Evolutionary conservation across 2,888 invertebrate genomes (phyloP), one percentile per base, ranked within the genome.

Genomic region (Ophraella communa): DNA sequence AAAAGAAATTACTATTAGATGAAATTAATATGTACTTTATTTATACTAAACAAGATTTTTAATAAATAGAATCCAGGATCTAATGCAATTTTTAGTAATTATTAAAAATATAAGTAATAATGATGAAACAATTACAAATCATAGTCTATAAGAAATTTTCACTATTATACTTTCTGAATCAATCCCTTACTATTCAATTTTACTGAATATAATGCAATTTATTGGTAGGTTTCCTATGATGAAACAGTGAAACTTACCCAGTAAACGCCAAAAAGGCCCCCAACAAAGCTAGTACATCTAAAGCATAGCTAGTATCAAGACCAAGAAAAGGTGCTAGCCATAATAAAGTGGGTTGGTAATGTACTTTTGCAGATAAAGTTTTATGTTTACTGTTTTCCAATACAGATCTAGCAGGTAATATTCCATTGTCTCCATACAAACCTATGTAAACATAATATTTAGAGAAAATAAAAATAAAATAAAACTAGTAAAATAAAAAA

Each of bases 361-460:
- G 85, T 4, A 89, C 83, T 77, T 87, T 86, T 17, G 85, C 84
- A 27, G 83, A 79, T 52, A 87, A 78, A n/a, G 85, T 79, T 70
- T 83, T 81, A 57, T 84, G 83, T 70, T 80, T 82, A 70, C 79
- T 81, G 63, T 82, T 82, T 71, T 83, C 83, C 69, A 84, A 72
- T 10, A 82, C 74, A 2, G 82, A 76, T 64, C 79, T 80, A 23
- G 88, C 90, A 56, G 92, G 92, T 64, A 91, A 77, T 58, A 92
- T 83, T 54, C 92, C 92, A 85, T 90, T 88, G 75, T 89, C 88
- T 3, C 92, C 91, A 81, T 90, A 92, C 20, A 92, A 81, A 65
- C 92, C 92, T 91, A 76, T 4, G 17, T 10, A 27, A 63, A 61
- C 24, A 14, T n/a, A n/a, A n/a, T n/a, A n/a, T n/a, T n/a, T n/a